phyloP scores from a whole-genome alignment of 2,797 vertebrate species.

The Champsocephalus esox region DNA sequence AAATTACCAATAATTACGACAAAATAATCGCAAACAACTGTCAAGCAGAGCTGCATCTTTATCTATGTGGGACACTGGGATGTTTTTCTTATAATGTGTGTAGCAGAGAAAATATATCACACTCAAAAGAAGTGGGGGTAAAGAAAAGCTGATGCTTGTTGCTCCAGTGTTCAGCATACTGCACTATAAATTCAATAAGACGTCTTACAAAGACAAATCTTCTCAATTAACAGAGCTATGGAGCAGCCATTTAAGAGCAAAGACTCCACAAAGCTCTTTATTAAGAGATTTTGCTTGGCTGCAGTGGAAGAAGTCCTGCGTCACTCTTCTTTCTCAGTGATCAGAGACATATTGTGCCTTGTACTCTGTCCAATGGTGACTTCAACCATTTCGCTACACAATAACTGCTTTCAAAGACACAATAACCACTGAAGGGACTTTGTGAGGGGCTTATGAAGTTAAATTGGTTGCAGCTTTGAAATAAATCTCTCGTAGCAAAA shows the following conservation, averaged over 20 bases:
- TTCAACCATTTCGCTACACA: constrained; percentile 51
- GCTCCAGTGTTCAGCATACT: constrained; percentile 12
- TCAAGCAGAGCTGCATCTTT: constrained; percentile 30
- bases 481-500: constrained; percentile 34
- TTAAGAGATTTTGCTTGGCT: constrained; percentile 40
- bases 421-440: constrained; percentile 41
- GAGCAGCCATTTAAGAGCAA: constrained; percentile 9
- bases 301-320: constrained; percentile 30
- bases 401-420: constrained; percentile 35
- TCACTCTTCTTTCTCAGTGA: constrained; percentile 42
- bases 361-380: constrained; percentile 50
- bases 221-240: constrained; percentile 33
- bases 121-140: constrained; percentile 25
- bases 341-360: constrained; percentile 38
- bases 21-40: constrained; percentile 31
- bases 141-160: constrained; percentile 27
- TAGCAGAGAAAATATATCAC: constrained; percentile 21
- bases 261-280: constrained; percentile 25
- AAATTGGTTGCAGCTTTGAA: constrained; percentile 39
- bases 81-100: constrained; percentile 23
- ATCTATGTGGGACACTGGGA: constrained; percentile 18
- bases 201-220: constrained; percentile 46
- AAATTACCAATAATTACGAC: constrained; percentile 29
- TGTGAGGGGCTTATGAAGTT: constrained; percentile 25
- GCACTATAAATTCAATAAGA: constrained; percentile 42